Conservation (phyloP, 2,797 vertebrate species). For the Catostomus latipinnis region DNA sequence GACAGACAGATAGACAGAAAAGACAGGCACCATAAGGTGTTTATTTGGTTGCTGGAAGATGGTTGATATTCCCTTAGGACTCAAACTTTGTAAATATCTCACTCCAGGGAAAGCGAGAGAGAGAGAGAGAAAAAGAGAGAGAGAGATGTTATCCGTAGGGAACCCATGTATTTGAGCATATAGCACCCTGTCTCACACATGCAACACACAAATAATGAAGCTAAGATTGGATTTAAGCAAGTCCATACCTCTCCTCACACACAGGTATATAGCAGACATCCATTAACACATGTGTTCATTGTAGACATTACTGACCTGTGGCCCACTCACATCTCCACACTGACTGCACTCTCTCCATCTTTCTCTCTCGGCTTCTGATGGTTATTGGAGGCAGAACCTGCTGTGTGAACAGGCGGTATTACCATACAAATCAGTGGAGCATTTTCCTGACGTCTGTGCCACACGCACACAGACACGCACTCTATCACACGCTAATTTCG, state of each 20-base stretch:
- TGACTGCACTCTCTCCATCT: neutral
- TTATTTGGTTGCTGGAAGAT: constrained; percentile 44
- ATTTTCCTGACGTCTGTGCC: constrained; percentile 67
- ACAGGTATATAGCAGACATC: constrained; percentile 34
- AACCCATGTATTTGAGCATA: constrained; percentile 35
- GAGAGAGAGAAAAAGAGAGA: constrained; percentile 1
- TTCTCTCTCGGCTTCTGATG: constrained; percentile 54
- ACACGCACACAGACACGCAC: constrained; percentile 50
- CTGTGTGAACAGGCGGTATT: constrained; percentile 75
- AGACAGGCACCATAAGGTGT: constrained; percentile 41
- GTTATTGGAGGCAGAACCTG: constrained; percentile 69
- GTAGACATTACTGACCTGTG: constrained; percentile 30
- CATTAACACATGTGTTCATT: constrained; percentile 35
- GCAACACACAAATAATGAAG: constrained; percentile 39
- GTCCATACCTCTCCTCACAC: constrained; percentile 38
- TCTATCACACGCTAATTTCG: constrained; percentile 51
- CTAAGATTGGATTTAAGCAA: constrained; percentile 35
- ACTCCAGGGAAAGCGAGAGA: neutral
- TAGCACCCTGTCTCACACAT: constrained; percentile 42
- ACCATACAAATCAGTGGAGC: constrained; percentile 80
- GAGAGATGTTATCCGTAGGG: constrained; percentile 40
- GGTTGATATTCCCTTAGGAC: constrained; percentile 34
- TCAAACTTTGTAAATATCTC: constrained; percentile 39
- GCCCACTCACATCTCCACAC: constrained; percentile 1
- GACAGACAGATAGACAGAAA: constrained; percentile 22